Evolutionary conservation across 2,888 invertebrate species (phyloP), one percentile per base, ranked within the genome.

Genomic region (Lasiommata megera): DNA sequence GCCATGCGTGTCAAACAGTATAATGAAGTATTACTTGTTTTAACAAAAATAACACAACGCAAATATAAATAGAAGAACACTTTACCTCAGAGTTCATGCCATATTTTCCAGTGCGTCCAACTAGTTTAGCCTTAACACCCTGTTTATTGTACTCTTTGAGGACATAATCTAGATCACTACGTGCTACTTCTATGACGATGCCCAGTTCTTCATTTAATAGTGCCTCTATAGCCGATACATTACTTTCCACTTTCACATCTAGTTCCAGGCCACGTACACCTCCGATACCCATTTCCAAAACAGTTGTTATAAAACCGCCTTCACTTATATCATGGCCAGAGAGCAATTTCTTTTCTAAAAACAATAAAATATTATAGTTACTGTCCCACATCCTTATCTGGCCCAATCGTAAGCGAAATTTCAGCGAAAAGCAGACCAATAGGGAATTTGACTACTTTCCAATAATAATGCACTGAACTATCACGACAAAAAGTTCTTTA

Each of bases 261-360:
- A 96, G 77, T 12, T 93, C 85, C 12, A 98, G 72, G 0, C 98
- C 98, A 67, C 95, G 93, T 58, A 98, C 89, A 36, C 99, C 98
- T 56, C 94, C 98, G 76, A 99, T 97, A n/a, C 96, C 95, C 98
- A 99, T 99, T 88, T 99, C 99, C 58, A 99, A 77, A 0, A 97
- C 81, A 68, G 97, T 96, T 0, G 96, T 96, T 40, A 99, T 91
- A 31, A 99, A 90, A 29, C 99, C 99, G 17, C 99, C 99, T 87
- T 99, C 99, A 77, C 98, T 99, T 5, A 99, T 92, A 80, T 99
- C 99, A 79, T 99, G 99, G 0, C 99, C 98, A 5, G 98, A 92
- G 34, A 95, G 77, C 8, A 97, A 81, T 74, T 93, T 93, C 3
- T 92, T 92, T 67, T 94, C 95, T 95, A 76, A 77, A 66, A 63